These are phyloP conservation scores for Euwallacea similis DNA, from an alignment of 1,140 invertebrate genomes.

Conservation along the genomic window DNA sequence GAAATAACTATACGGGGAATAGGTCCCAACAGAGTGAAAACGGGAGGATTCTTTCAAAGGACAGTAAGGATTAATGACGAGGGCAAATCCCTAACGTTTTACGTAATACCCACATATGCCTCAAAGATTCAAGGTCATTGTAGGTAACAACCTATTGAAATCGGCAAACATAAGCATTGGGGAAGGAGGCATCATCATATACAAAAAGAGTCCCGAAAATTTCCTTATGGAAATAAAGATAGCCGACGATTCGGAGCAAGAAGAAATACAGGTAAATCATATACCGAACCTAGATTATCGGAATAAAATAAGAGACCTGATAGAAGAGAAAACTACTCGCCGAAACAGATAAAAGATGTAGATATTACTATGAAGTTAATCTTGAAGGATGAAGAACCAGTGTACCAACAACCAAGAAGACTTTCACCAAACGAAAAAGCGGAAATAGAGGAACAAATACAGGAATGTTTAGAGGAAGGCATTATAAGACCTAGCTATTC, in stretches of 20 bases:
- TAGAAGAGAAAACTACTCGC: constrained; percentile 23
- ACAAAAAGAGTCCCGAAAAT: constrained; percentile 14
- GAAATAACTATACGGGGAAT: constrained; percentile 9
- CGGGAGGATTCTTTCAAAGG: constrained; percentile 19
- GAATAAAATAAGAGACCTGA: constrained; percentile 22
- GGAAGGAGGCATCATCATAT: constrained; percentile 8
- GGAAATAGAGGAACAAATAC: constrained; percentile 41
- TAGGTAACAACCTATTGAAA: constrained; percentile 18
- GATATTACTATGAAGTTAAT: constrained; percentile 37
- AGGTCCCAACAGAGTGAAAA: constrained; percentile 17
- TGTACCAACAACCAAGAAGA: constrained; percentile 47
- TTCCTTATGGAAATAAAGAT: constrained; percentile 28
- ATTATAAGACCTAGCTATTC: constrained; percentile 46
- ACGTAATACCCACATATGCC: constrained; percentile 9
- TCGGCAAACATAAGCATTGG: constrained; percentile 14
- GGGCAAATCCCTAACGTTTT: constrained; percentile 4
- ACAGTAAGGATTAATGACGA: constrained; percentile 26
- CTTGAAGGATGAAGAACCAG: constrained; percentile 39
- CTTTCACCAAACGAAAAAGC: constrained; percentile 42
- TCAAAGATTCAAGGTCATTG: constrained; percentile 13
- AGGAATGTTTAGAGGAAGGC: constrained; percentile 36
- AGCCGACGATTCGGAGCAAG: constrained; percentile 8
- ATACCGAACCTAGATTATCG: not conserved
- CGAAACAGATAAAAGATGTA: constrained; percentile 24
- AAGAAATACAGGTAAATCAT: not conserved